A percentile compares a stretch with the other conserved stretches of the same genome.
Evolutionary conservation across 64 coral and sea anemone species (phyloP).

Genomic region (Trachythela sp.): DNA sequence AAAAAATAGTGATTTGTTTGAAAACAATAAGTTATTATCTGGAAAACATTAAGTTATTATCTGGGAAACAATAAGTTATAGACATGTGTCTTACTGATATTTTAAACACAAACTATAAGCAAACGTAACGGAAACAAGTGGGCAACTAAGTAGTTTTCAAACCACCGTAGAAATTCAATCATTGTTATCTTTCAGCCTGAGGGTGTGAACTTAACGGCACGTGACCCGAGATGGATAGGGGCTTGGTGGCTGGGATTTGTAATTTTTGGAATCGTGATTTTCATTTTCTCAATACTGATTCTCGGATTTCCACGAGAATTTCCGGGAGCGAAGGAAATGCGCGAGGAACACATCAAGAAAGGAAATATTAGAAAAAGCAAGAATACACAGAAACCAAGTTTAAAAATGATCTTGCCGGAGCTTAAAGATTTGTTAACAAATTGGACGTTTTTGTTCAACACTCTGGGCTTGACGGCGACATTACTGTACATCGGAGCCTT

Average conservation of each 20-base stretch:
- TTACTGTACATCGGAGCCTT: conserved; percentile 60
- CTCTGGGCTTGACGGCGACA: conserved; percentile 44
- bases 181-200: conserved; percentile 47
- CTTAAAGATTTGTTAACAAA: conserved; percentile 56
- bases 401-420: conserved; percentile 72
- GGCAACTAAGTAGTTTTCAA: not conserved
- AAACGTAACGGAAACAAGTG: too few relatives aligned
- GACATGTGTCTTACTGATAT: too few relatives aligned
- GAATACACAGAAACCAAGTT: conserved; percentile 51
- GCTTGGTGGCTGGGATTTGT: conserved; percentile 97
- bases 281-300: conserved; percentile 48
- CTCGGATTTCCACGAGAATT: conserved; percentile 76
- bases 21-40: too few relatives aligned
- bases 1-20: too few relatives aligned
- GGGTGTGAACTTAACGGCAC: conserved; percentile 52
- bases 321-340: conserved; percentile 62
- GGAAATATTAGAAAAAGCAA: conserved; percentile 60
- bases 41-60: too few relatives aligned
- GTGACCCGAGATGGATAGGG: conserved; percentile 85
- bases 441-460: conserved; percentile 78
- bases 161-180: not conserved
- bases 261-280: conserved; percentile 41
- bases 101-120: too few relatives aligned
- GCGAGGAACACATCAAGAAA: conserved; percentile 56
- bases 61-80: too few relatives aligned